Evolutionary conservation across 2,888 invertebrate genomes (phyloP), one percentile per base, ranked within the genome.

Genomic region (Ectobius pallidus): DNA sequence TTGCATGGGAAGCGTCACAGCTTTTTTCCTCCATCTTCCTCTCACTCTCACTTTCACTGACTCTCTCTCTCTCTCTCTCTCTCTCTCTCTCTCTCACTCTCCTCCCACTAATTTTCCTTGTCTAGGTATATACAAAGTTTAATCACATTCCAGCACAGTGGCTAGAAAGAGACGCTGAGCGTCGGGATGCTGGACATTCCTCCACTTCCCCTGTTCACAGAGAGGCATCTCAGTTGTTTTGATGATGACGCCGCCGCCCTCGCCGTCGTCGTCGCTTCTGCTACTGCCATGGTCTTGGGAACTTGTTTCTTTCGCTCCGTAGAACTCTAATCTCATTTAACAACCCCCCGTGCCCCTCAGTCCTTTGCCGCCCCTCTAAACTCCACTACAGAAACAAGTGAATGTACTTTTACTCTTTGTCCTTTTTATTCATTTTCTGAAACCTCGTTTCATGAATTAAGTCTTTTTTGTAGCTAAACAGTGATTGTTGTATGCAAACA

Each of bases 161-260:
- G 30, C 61, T 30, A n/a, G 30, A 61, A 32, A 32, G 30, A 61
- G 32, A 32, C 16, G 6, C 27, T 46, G 30, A 46, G 30, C 49
- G 68, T 1, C n/a, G 9, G 46, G 68, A 61, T 58, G 39, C 70
- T 70, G 70, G 58, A 70, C 70, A 70, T 70, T 70, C 70, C 70
- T 61, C 9, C n/a, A 61, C 30, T 18, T 6, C 30, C 18, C n/a
- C 14, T 14, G 14, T n/a, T n/a, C 18, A 9, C n/a, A 32, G 27
- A 18, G 18, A 32, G 27, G 61, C 27, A 32, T 61, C 61, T 61
- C 61, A 3, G 52, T 61, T 61, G 61, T 30, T 61, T 61, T 30
- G 30, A 61, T 61, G 30, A 30, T 18, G 30, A 30, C 3, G 32
- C 27, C 30, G 32, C 2, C 9, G 25, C 6, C 22, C 3, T 6